Evolutionary conservation across 2,113 vertebrate genomes (phyloP).

Genomic region (Arenaria interpres): DNA sequence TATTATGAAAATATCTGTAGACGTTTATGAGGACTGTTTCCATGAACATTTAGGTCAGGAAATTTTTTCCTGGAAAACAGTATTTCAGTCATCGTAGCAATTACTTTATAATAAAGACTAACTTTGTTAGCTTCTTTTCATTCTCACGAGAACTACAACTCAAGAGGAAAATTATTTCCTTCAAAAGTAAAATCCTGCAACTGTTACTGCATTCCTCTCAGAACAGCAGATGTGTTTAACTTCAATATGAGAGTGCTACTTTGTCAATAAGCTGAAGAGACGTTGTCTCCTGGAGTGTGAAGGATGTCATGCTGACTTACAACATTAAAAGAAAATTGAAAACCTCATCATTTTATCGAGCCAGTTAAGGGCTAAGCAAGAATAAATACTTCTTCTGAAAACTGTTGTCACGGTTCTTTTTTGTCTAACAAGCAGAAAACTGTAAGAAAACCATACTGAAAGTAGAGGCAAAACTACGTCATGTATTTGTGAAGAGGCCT

Average conservation of each 20-base stretch:
- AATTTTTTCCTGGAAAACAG: not conserved
- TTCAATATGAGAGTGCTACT: not conserved
- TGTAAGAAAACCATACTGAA: not conserved
- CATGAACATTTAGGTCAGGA: not conserved
- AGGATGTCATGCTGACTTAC: not conserved
- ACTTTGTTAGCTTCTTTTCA: not conserved
- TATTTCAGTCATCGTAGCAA: not conserved
- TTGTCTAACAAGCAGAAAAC: not conserved
- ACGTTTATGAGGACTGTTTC: not conserved
- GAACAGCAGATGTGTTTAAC: not conserved
- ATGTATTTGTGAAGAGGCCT: not conserved
- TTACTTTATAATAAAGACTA: not conserved
- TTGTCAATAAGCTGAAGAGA: not conserved
- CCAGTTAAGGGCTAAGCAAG: not conserved
- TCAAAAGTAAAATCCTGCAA: not conserved
- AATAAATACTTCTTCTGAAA: not conserved
- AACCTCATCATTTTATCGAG: not conserved
- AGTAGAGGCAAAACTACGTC: not conserved
- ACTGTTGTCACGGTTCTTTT: not conserved
- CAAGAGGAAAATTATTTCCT: not conserved
- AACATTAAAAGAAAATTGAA: not conserved
- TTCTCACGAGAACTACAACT: not conserved
- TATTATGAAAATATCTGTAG: not conserved
- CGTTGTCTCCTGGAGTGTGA: not conserved
- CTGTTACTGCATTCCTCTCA: not conserved